Percentiles rank a stretch among this genome's conserved stretches.
Conservation (phyloP, 1,140 invertebrate genomes). For the Charaxes varanes region DNA sequence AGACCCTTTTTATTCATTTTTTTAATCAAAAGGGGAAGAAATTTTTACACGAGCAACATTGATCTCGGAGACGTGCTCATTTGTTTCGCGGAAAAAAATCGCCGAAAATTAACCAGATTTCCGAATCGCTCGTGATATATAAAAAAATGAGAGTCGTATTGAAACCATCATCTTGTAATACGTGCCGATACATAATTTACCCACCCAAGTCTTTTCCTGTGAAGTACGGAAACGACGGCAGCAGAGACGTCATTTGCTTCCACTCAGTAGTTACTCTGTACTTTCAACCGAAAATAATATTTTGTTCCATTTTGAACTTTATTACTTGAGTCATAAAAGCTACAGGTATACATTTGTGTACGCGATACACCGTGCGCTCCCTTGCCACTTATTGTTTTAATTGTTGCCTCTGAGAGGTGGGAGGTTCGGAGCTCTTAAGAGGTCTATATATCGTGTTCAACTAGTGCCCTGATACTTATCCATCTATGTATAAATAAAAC, state of each 20-base stretch:
- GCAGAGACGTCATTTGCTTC: conserved; percentile 44
- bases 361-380: conserved; percentile 30
- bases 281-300: conserved; percentile 17
- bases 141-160: neutral
- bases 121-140: too few species aligned
- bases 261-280: conserved; percentile 58
- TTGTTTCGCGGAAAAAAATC: too few species aligned
- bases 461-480: conserved; percentile 8
- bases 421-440: conserved; percentile 54
- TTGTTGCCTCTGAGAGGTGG: conserved; percentile 66
- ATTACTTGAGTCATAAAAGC: conserved; percentile 1
- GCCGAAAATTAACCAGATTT: too few species aligned
- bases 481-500: conserved; percentile 1
- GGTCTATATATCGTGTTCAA: conserved; percentile 40
- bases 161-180: conserved; percentile 9
- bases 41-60: conserved; percentile 5
- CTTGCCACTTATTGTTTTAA: conserved; percentile 62
- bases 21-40: conserved; percentile 15
- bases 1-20: conserved; percentile 25
- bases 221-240: conserved; percentile 26
- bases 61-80: too few species aligned
- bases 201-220: conserved; percentile 16
- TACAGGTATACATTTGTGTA: neutral
- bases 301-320: conserved; percentile 10
- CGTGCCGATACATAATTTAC: conserved; percentile 50